Percentiles rank a stretch among this genome's conserved stretches.
phyloP scores from a whole-genome alignment of 2,797 vertebrate genomes.

The Crenichthys baileyi region DNA sequence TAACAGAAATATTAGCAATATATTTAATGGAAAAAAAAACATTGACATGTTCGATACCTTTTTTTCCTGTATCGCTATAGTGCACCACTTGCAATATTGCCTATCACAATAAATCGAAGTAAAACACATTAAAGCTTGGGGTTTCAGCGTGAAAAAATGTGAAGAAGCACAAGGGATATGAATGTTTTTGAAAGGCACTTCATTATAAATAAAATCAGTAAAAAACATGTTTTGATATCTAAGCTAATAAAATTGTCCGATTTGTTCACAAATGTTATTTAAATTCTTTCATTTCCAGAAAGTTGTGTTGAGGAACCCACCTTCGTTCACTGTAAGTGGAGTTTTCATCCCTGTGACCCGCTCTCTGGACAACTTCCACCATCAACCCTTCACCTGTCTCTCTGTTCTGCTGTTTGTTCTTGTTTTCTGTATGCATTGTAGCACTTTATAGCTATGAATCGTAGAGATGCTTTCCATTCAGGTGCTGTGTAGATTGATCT shows the following conservation, averaged over 20 bases:
- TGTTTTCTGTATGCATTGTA: constrained; percentile 57
- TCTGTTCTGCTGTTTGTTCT: constrained; percentile 42
- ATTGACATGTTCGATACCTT: no score
- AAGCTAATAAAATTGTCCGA: no score
- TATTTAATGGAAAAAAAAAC: background rate
- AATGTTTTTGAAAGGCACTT: background rate
- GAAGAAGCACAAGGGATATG: background rate
- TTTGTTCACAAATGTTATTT: constrained; percentile 4
- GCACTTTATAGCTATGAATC: constrained; percentile 65
- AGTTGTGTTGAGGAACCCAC: constrained; percentile 48
- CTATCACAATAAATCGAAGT: background rate
- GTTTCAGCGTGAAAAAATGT: background rate
- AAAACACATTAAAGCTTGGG: background rate
- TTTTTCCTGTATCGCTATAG: background rate
- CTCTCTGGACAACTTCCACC: constrained; percentile 42
- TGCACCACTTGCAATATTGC: background rate
- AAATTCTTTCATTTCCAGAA: constrained; percentile 53
- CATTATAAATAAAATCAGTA: background rate
- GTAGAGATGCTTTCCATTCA: constrained; percentile 57
- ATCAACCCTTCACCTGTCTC: constrained; percentile 23
- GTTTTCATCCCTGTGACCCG: constrained; percentile 45
- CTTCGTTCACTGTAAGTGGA: constrained; percentile 44
- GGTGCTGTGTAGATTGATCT: constrained; percentile 49
- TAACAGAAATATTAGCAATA: background rate
- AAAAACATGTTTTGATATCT: background rate